A percentile compares a stretch with the other conserved stretches of the same genome.
These are phyloP conservation scores for Gastrophryne carolinensis DNA, from an alignment of 2,797 vertebrate species.

Conservation along the genomic window DNA sequence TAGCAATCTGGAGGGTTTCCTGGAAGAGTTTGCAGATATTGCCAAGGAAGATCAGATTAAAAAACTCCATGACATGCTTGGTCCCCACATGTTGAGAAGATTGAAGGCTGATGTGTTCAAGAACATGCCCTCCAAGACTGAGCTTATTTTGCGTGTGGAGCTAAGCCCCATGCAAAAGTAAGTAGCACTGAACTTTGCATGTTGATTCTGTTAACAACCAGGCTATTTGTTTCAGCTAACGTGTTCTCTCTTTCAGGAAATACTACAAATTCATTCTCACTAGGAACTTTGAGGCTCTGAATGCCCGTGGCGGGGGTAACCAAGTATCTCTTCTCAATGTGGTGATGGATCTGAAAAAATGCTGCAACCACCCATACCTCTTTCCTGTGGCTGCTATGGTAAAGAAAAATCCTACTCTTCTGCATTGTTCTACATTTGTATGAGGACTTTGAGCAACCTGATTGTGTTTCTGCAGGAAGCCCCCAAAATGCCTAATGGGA, in stretches of 20 bases:
- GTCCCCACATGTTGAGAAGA: conserved; percentile 94
- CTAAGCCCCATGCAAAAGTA: conserved; percentile 98
- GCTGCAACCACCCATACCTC: conserved; percentile 98
- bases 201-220: too few species aligned
- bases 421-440: not conserved
- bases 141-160: conserved; percentile 94
- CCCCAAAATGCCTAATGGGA: conserved; percentile 97
- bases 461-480: conserved; percentile 78
- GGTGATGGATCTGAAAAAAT: conserved; percentile 98
- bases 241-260: conserved; percentile 73
- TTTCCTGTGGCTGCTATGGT: conserved; percentile 94
- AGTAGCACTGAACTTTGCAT: conserved; percentile 61
- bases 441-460: not conserved
- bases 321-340: conserved; percentile 96
- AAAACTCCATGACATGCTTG: conserved; percentile 97
- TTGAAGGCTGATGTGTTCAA: conserved; percentile 98
- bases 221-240: not conserved
- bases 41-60: conserved; percentile 99
- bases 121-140: conserved; percentile 98
- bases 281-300: conserved; percentile 95
- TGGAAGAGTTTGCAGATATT: conserved; percentile 98
- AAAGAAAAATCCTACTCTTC: conserved; percentile 19
- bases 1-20: conserved; percentile 94
- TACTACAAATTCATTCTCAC: conserved; percentile 98
- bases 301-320: conserved; percentile 95